Evolutionary conservation across 2,888 invertebrate genomes (phyloP), one percentile per base, ranked within the genome.

Genomic region (Temnothorax unifasciatus): DNA sequence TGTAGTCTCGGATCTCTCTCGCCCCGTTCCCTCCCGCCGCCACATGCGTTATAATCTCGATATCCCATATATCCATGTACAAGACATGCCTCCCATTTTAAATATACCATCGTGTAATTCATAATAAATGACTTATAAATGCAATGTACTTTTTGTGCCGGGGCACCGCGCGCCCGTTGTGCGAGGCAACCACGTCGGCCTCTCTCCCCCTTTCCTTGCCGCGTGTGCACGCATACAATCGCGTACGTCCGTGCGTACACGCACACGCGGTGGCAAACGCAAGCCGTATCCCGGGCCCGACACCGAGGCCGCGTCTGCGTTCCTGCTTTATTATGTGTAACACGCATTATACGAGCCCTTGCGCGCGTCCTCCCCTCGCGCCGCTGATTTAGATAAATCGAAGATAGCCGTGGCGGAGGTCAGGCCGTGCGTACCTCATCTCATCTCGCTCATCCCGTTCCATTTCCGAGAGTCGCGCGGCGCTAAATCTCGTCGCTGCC

Each of bases 81-180:
- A 93, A 93, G 94, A 93, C 94, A 92, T 93, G 93, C 93, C 93
- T 93, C 92, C 93, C 93, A 93, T 94, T 94, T 94, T 94, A 94
- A 94, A 94, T 94, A 94, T 93, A 94, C 93, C 93, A 93, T 94
- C 94, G 94, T 95, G 94, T 95, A 94, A 94, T 94, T 95, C 93
- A 94, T 94, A 94, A 94, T 94, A 94, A 94, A 94, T 94, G 93
- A 94, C 94, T 94, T 94, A 94, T 94, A 94, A 94, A 94, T 94
- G 94, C 93, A 93, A 93, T 92, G 93, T 92, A 92, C 91, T 93
- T 94, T 93, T 93, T 91, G 90, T 88, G 69, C 63, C 75, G 87
- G 85, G 84, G 90, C 85, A 90, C 87, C 89, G 87, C 87, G 91
- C 91, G 90, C 86, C 86, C 86, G 89, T 89, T 89, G 89, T 85